Conservation (phyloP, 2,797 vertebrate species). For the Neosilurus hyrtlii region DNA sequence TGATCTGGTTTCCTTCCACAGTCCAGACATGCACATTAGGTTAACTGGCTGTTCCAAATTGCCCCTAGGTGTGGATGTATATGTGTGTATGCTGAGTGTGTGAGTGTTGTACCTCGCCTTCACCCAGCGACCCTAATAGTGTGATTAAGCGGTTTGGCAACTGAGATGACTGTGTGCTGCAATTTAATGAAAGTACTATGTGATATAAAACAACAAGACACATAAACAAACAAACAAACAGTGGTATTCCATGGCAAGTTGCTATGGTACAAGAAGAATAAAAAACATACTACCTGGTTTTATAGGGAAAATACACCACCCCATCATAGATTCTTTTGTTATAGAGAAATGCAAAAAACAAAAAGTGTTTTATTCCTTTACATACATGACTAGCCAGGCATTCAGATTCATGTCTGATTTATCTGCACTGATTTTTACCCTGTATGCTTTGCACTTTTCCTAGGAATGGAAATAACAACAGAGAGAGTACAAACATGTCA, state of each 20-base stretch:
- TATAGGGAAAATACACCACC: not conserved
- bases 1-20: no score
- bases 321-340: not conserved
- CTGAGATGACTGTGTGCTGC: not conserved
- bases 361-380: not conserved
- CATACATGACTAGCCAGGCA: no score
- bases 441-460: not conserved
- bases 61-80: no score
- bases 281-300: not conserved
- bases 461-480: slow-evolving; percentile 40
- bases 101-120: no score
- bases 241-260: not conserved
- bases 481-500: slow-evolving; percentile 23
- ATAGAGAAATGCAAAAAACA: not conserved
- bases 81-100: no score
- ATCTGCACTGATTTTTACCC: not conserved
- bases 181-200: not conserved
- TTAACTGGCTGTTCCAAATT: no score
- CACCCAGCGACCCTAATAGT: no score
- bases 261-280: not conserved
- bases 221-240: no score
- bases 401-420: not conserved
- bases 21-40: no score
- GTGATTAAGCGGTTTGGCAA: no score
- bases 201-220: no score